Conservation (phyloP, 2,113 vertebrate genomes). For the Bufo bufo region DNA sequence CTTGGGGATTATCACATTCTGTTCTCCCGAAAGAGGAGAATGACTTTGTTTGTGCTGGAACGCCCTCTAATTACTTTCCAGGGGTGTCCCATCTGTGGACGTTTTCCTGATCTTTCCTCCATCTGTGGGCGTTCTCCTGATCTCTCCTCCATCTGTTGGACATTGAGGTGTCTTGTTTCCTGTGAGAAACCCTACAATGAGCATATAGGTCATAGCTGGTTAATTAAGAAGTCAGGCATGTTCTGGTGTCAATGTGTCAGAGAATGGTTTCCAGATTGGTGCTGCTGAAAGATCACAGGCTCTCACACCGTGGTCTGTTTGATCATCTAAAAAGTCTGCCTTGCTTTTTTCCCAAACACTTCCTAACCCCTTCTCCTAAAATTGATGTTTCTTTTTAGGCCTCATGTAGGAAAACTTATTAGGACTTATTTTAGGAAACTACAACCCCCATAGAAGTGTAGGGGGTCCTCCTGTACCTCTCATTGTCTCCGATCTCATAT, state of each 20-base stretch:
- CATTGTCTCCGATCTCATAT: no score
- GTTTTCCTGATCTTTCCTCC: constrained; percentile 1
- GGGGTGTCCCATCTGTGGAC: constrained; percentile 41
- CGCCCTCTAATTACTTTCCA: constrained; percentile 8
- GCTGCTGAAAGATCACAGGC: not conserved
- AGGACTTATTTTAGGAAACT: no score
- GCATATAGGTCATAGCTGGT: not conserved
- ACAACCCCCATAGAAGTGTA: no score
- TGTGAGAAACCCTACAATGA: constrained; percentile 9
- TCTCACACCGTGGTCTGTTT: not conserved
- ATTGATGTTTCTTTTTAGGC: no score
- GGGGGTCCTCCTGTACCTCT: no score
- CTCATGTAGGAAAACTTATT: no score
- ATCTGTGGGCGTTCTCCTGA: constrained; percentile 24
- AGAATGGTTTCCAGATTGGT: not conserved
- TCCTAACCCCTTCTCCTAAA: not conserved
- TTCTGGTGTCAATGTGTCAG: not conserved
- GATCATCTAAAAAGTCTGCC: not conserved
- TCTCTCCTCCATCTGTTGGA: constrained; percentile 24
- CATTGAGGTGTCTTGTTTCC: constrained; percentile 20
- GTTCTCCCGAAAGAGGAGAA: constrained; percentile 7
- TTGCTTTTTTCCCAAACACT: not conserved
- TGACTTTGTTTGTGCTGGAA: not conserved
- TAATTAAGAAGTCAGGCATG: not conserved
- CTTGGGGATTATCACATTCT: not conserved